Evolutionary conservation across 2,797 vertebrate species (phyloP), one percentile per base, ranked within the genome.

Genomic region (Platyrinchus mystaceus): DNA sequence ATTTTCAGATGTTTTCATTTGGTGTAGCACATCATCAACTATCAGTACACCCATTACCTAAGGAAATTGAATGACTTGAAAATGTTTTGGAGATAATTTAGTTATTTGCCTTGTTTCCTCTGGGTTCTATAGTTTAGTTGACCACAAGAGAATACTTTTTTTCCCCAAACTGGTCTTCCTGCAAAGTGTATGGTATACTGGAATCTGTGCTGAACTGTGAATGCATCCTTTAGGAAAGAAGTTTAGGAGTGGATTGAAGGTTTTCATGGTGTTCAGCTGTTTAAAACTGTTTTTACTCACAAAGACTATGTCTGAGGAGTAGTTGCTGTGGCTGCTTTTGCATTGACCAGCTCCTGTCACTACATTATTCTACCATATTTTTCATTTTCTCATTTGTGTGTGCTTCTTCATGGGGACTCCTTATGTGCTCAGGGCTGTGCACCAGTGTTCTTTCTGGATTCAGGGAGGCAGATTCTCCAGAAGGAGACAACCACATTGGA

Each of bases 401-500:
- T 44, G 34, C 15, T 79, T 52, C 28, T 68, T 73, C 34, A 20
- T 0, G 0, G 14, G 32, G 58, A 27, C 22, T 64, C 10, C 30
- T 79, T 64, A 26, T 18, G 24, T 1, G 5, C 14, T 43, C 32
- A 44, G 37, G 28, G 32, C 13, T 47, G 22, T 43, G 44, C 5
- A 1, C 19, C 43, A 30, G 17, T 26, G 52, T 12, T 78, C 13
- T 36, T 27, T 10, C 24, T 64, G 53, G 50, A 55, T 46, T 64
- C 26, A 20, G 28, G 7, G 6, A 30, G 11, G 6, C 9, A 80
- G 47, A 55, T 67, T 41, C 36, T 80, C n/a, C 15, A 0, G 4
- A 24, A 34, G 2, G 0, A 0, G 2, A 52, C 23, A 67, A 19
- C 10, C 20, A 10, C 3, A 9, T 15, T 49, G 50, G 41, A 84